A percentile compares a stretch with the other conserved stretches of the same genome.
Evolutionary conservation across 2,113 vertebrate species (phyloP).

Genomic region (Regulus satrapa): DNA sequence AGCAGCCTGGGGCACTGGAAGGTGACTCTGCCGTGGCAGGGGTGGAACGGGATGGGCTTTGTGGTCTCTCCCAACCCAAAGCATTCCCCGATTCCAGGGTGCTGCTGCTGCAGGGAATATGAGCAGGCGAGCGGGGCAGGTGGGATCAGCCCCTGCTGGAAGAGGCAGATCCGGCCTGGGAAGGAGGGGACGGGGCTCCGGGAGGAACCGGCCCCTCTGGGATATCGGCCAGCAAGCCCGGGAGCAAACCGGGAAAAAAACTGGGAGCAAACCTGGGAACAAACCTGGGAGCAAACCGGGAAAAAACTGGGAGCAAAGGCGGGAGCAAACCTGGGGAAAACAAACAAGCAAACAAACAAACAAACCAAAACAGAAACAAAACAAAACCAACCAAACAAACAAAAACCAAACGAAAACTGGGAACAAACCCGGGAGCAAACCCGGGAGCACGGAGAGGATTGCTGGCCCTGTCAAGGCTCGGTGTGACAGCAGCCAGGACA

Average conservation of each 20-base stretch:
- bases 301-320: neutral
- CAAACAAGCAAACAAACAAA: too few relatives aligned
- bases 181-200: neutral
- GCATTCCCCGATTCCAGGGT: neutral
- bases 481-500: neutral
- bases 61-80: neutral
- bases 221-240: neutral
- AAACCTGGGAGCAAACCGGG: too few relatives aligned
- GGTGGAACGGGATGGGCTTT: fast-evolving
- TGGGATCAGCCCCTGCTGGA: neutral
- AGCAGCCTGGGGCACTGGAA: fast-evolving
- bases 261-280: neutral
- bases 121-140: too few relatives aligned
- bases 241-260: neutral
- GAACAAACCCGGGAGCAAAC: neutral
- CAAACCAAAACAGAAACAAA: too few relatives aligned
- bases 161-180: neutral
- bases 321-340: neutral
- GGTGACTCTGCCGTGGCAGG: neutral
- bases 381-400: too few relatives aligned
- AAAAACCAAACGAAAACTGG: too few relatives aligned
- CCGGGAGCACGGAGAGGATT: neutral
- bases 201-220: neutral
- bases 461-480: neutral
- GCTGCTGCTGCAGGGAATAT: neutral